Conservation (phyloP, 2,797 vertebrate genomes). For the Glossophaga mutica region DNA sequence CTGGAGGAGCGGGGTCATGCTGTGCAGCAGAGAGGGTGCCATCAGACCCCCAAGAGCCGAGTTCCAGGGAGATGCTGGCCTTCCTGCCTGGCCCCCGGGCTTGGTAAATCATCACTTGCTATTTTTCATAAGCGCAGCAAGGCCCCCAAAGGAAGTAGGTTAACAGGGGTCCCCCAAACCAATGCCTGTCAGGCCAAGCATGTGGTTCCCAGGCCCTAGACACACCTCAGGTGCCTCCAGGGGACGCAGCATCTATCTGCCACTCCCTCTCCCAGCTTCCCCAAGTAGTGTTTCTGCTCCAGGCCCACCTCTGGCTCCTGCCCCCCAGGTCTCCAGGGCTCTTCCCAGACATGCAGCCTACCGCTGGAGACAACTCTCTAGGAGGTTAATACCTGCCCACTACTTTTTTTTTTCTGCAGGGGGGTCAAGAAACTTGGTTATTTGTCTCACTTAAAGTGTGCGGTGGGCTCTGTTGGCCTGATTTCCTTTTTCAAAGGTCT, state of each 20-base stretch:
- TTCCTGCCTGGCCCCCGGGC: background rate
- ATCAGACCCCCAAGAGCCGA: background rate
- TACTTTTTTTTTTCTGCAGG: background rate
- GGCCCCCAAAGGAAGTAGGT: background rate
- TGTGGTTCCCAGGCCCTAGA: background rate
- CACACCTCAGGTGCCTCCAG: background rate
- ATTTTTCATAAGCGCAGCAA: background rate
- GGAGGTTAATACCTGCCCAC: background rate
- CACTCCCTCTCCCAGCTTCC: background rate
- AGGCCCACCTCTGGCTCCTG: background rate
- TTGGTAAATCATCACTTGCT: conserved; percentile 25
- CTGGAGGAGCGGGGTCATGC: background rate
- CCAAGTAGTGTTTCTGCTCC: background rate
- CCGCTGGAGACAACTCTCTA: background rate
- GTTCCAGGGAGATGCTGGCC: background rate
- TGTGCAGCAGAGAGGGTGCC: background rate
- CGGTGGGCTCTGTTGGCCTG: background rate
- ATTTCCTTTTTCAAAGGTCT: conserved; percentile 41
- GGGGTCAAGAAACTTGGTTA: background rate
- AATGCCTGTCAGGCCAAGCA: background rate
- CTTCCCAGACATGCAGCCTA: background rate
- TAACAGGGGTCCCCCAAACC: background rate
- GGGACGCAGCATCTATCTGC: background rate
- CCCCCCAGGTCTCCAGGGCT: background rate
- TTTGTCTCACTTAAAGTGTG: conserved; percentile 22